A percentile compares a stretch with the other conserved stretches of the same genome.
Conservation (phyloP, 1,140 invertebrate species). For the Littorina saxatilis region DNA sequence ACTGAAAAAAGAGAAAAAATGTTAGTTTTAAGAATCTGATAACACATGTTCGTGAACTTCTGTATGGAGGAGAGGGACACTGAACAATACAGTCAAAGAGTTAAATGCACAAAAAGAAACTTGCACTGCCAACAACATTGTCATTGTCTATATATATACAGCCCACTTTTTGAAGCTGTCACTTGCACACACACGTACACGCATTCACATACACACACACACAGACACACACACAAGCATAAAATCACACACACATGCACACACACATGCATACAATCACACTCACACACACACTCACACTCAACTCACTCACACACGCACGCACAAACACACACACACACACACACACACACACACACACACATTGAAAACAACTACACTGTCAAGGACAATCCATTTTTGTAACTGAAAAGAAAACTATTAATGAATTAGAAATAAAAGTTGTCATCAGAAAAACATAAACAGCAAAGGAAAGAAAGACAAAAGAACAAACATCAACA, state of each 20-base stretch:
- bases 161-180: too few species aligned
- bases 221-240: conserved; percentile 11
- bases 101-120: neutral
- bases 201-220: conserved; percentile 4
- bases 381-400: too few species aligned
- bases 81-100: conserved; percentile 3
- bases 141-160: neutral
- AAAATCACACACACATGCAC: neutral
- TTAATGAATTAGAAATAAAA: too few species aligned
- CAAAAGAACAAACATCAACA: neutral
- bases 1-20: conserved; percentile 1
- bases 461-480: too few species aligned
- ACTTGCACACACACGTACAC: neutral
- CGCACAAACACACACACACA: neutral
- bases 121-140: neutral
- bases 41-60: neutral
- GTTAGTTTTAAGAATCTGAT: neutral
- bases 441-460: too few species aligned
- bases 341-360: neutral
- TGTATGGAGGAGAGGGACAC: neutral
- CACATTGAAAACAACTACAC: too few species aligned
- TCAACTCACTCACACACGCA: neutral
- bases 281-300: neutral
- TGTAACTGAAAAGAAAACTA: too few species aligned
- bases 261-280: neutral